Percentiles rank a stretch among this genome's conserved stretches.
These are phyloP conservation scores for Poeciliopsis gracilis DNA, from an alignment of 2,797 vertebrate species.

Conservation along the genomic window DNA sequence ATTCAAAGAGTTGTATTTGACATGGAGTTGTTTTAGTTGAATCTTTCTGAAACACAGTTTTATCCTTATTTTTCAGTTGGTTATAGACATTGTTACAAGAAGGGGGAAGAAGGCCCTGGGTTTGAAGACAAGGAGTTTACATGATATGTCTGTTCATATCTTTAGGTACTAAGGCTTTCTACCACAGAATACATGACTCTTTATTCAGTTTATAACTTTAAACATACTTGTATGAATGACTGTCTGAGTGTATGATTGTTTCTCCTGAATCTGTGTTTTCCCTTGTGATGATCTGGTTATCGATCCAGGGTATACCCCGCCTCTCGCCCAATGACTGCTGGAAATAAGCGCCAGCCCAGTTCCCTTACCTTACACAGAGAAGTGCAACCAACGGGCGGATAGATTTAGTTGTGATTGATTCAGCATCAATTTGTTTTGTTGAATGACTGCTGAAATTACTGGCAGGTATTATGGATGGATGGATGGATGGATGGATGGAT, in stretches of 20 bases:
- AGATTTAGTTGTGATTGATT: too few species aligned
- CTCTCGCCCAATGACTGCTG: not conserved
- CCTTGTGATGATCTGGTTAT: not conserved
- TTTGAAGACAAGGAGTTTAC: too few species aligned
- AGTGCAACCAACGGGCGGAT: too few species aligned
- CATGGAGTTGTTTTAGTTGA: not conserved
- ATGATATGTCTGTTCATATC: not conserved
- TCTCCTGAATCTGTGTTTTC: not conserved
- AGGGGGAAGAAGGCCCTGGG: too few species aligned
- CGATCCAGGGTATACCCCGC: not conserved
- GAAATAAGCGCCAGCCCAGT: too few species aligned
- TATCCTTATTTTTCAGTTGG: not conserved
- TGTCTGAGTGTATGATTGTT: not conserved
- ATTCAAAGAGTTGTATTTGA: not conserved
- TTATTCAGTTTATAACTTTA: not conserved
- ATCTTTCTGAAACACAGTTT: not conserved
- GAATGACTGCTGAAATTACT: not conserved
- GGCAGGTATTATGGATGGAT: not conserved
- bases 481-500: too few species aligned
- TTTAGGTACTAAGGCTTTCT: not conserved
- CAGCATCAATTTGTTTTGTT: too few species aligned
- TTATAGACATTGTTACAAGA: too few species aligned
- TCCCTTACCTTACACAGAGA: too few species aligned
- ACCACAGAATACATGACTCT: not conserved
- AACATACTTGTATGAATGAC: not conserved